Evolutionary conservation across 2,888 invertebrate species (phyloP), one percentile per base, ranked within the genome.

Genomic region (Spodoptera littoralis): DNA sequence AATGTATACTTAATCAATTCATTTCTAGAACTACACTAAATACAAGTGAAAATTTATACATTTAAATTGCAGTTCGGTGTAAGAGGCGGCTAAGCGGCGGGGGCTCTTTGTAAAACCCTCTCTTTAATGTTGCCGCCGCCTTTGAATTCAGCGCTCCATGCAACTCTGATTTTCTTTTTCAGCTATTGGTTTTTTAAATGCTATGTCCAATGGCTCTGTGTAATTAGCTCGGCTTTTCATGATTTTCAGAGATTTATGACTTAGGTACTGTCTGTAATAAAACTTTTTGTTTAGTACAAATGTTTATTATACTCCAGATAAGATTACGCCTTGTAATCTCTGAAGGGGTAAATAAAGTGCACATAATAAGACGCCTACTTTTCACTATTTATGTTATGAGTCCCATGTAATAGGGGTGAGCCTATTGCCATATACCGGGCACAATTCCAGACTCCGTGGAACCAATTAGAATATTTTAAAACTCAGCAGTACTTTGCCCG

Each of bases 141-240:
- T 76, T 80, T 79, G 72, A 80, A 70, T 69, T 64, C 58, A 55
- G 65, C 73, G 73, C 68, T 70, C 68, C 54, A 60, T 62, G 74
- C 78, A 67, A 65, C 65, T 69, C 66, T 57, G 76, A 75, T 72
- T 75, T 76, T 70, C 67, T 72, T 70, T 62, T 58, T 60, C 52
- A 65, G 59, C 56, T 57, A 78, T 79, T 61, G 80, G 77, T 62
- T 66, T 66, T 74, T 68, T 73, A 76, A 76, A 69, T 76, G 59
- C 53, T 60, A 18, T 57, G 71, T 42, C 44, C 76, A 66, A 67
- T 76, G 60, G 64, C 50, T 60, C 63, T 66, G 65, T 44, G 46
- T 73, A 70, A 70, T 54, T 68, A 69, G 71, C 79, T 57, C 18
- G 53, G 46, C 57, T 57, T 63, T 47, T 24, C 8, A 27, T 54